Base-by-base conservation (phyloP, 2,797 vertebrate genomes). In the Hybognathus amarus region DNA sequence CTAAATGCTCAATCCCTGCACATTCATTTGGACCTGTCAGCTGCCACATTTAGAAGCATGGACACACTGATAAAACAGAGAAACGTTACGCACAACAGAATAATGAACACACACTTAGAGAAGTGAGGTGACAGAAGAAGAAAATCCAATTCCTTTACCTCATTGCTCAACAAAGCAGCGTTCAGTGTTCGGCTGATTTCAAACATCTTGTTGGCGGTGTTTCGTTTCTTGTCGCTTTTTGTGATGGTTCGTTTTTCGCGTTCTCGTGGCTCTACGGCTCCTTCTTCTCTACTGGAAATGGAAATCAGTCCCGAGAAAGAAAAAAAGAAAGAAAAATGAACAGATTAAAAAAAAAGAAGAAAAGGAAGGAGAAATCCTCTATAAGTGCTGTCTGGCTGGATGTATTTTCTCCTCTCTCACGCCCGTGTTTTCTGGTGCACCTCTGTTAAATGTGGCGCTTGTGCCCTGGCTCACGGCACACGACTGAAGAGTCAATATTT, bases 151-250 rank as follows among this genome's bases (percentile, higher is more conserved):
- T 7, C 93, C 92, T 94, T 98, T 99, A 99, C 97, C 98, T 99
- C 98, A 95, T 97, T 99, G 97, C 97, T 98, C 96, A 99, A 97
- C 97, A 99, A 98, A 94, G 97, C 97, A 92, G 97, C 97, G 95
- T 98, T 99, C 96, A 99, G 97, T 95, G 97, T 98, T 97, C 97
- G 96, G 97, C 97, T 98, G 97, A 99, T 99, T 97, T 99, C 98
- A 95, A 98, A 99, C 98, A 99, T 99, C 96, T 98, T 98, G 95
- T 95, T 93, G 89, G 91, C 80, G 83, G 38, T 59, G 74, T 45
- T 68, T 77, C 36, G 75, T 75, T 87, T 90, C 87, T 82, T 68
- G 85, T 80, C 38, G 88, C 86, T 87, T 93, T 74, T 91, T 87
- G 89, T 88, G 52, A 47, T 47, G 83, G 15, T 17, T 84, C 86